These are phyloP conservation scores for Setophaga coronata DNA, from an alignment of 2,113 vertebrate genomes.

Conservation along the genomic window DNA sequence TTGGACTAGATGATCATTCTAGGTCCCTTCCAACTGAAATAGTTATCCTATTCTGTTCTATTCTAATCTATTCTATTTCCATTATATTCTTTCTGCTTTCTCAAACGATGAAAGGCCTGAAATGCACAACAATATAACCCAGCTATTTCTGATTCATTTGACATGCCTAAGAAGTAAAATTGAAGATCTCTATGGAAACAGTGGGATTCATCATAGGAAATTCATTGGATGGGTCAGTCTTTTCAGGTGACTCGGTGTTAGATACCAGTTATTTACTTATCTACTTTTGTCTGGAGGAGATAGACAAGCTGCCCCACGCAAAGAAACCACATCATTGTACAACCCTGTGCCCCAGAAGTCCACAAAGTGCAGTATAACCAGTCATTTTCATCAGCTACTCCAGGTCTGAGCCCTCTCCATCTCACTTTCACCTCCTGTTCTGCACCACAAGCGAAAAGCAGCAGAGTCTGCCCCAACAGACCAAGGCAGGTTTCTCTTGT, in stretches of 20 bases:
- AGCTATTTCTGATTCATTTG: conserved; percentile 10
- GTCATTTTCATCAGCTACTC: neutral
- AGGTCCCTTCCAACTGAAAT: neutral
- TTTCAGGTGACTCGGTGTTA: neutral
- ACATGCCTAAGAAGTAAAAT: neutral
- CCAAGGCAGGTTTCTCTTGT: fast-evolving
- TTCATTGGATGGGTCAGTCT: neutral
- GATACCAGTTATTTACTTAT: neutral
- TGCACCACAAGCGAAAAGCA: neutral
- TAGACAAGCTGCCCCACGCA: neutral
- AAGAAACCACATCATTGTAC: neutral
- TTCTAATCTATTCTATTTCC: neutral
- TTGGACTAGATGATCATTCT: neutral
- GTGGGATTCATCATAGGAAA: neutral
- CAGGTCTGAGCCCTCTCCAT: neutral
- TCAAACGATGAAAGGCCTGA: neutral
- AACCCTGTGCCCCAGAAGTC: neutral
- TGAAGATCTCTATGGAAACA: conserved; percentile 35
- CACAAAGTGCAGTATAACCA: neutral
- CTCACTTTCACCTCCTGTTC: fast-evolving
- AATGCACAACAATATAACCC: neutral
- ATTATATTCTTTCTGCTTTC: neutral
- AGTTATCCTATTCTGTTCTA: neutral
- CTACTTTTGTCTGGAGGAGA: neutral
- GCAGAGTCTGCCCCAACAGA: neutral